Conservation (phyloP, 2,888 invertebrate genomes). For the Sialis lutaria region DNA sequence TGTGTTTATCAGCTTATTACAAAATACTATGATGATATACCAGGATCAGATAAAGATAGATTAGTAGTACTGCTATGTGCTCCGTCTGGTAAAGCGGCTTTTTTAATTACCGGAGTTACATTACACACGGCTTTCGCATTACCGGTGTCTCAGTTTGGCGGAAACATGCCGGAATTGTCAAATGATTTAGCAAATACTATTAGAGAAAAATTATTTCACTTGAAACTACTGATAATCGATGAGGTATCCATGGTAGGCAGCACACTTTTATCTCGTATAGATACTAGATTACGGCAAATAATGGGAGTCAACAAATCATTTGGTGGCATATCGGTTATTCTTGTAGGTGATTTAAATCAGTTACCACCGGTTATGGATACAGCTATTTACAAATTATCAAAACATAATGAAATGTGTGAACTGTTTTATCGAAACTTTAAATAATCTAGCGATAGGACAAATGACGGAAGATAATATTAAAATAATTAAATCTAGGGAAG, state of each 20-base stretch:
- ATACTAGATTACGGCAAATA: slow-evolving; percentile 12
- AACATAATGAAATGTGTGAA: too few species aligned
- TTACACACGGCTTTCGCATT: slow-evolving; percentile 14
- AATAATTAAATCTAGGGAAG: too few species aligned
- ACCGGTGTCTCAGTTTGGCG: slow-evolving; percentile 7
- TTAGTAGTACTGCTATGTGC: slow-evolving; percentile 12
- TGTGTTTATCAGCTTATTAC: slow-evolving; percentile 13
- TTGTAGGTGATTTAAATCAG: slow-evolving; percentile 19
- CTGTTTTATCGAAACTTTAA: slow-evolving; percentile 8
- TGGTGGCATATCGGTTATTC: slow-evolving; percentile 17
- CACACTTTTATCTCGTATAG: too few species aligned
- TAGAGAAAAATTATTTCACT: slow-evolving; percentile 6
- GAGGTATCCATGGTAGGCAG: slow-evolving; percentile 18
- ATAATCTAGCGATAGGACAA: too few species aligned
- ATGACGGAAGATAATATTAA: too few species aligned
- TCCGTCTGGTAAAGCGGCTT: slow-evolving; percentile 14
- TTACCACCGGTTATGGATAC: slow-evolving; percentile 16
- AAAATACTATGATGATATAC: slow-evolving; percentile 9
- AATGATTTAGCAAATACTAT: slow-evolving; percentile 6
- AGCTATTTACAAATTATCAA: slow-evolving; percentile 10
- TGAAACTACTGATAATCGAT: slow-evolving; percentile 15
- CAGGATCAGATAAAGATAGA: slow-evolving; percentile 10
- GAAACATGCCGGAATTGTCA: not conserved
- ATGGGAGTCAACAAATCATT: slow-evolving; percentile 13
- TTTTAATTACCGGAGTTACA: slow-evolving; percentile 13